Conservation (phyloP, 2,888 invertebrate genomes). For the Oconnorella tubifera region DNA sequence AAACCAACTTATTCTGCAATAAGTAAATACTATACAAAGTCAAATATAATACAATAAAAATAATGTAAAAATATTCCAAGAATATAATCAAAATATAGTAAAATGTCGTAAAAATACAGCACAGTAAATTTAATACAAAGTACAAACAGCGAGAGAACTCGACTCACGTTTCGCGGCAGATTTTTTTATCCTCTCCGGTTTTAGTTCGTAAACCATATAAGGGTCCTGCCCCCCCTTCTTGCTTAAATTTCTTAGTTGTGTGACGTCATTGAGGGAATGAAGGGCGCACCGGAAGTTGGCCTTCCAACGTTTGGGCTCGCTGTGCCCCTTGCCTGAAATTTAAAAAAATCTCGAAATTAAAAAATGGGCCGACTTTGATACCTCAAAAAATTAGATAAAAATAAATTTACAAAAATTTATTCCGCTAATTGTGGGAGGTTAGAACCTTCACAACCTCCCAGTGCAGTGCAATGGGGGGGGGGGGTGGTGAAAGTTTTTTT, state of each 20-base stretch:
- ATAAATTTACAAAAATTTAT: too few relatives aligned
- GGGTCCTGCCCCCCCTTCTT: slow-evolving; percentile 46
- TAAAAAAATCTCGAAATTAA: not conserved
- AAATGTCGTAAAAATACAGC: not conserved
- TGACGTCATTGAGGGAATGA: slow-evolving; percentile 48
- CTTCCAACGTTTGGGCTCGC: slow-evolving; percentile 45
- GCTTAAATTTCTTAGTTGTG: slow-evolving; percentile 39
- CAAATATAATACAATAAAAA: too few relatives aligned
- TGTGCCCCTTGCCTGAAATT: slow-evolving; percentile 9
- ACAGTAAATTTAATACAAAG: not conserved
- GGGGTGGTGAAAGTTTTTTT: too few relatives aligned
- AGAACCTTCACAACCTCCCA: too few relatives aligned
- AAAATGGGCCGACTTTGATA: not conserved
- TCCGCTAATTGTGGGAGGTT: too few relatives aligned
- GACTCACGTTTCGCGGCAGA: slow-evolving; percentile 3
- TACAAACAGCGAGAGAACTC: not conserved
- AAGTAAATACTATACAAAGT: too few relatives aligned
- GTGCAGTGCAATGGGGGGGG: too few relatives aligned
- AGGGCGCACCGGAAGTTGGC: slow-evolving; percentile 53
- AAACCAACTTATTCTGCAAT: too few relatives aligned
- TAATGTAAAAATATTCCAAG: too few relatives aligned
- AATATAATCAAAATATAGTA: too few relatives aligned
- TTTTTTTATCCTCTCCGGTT: not conserved
- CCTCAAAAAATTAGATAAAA: not conserved
- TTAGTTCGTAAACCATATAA: slow-evolving; percentile 44